Percentiles rank a stretch among this genome's conserved stretches.
These are phyloP conservation scores for Melanargia galathea DNA, from an alignment of 2,888 invertebrate genomes.

Conservation along the genomic window DNA sequence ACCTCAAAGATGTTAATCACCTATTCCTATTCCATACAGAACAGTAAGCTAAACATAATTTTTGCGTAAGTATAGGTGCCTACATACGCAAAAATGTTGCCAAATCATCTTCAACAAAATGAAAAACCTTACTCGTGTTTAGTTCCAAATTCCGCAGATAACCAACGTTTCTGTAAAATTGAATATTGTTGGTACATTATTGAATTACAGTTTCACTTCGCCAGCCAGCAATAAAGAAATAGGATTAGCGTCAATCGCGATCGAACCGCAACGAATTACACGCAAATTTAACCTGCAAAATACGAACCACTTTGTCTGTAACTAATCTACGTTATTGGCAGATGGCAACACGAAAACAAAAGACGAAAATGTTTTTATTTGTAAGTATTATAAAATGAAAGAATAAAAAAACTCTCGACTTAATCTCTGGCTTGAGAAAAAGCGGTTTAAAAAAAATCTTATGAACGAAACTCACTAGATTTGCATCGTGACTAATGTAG, in stretches of 20 bases:
- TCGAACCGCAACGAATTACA: constrained; percentile 19
- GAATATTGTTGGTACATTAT: constrained; percentile 5
- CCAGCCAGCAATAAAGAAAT: constrained; percentile 10
- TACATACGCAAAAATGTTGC: no score
- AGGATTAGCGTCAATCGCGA: constrained; percentile 17
- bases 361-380: not conserved
- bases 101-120: no score
- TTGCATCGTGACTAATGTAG: no score
- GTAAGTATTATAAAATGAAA: no score
- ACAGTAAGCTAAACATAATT: no score
- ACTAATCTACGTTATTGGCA: constrained; percentile 17
- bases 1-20: no score
- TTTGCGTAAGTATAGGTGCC: no score
- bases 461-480: no score
- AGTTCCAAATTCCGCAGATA: not conserved
- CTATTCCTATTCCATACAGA: no score
- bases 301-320: constrained; percentile 7
- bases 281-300: constrained; percentile 24
- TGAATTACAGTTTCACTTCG: constrained; percentile 13
- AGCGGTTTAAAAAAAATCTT: no score
- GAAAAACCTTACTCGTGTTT: not conserved
- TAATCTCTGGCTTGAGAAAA: no score
- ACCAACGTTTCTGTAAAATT: constrained; percentile 7
- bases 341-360: not conserved
- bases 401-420: no score